Percentiles rank a stretch among this genome's conserved stretches.
phyloP scores from a whole-genome alignment of 2,113 vertebrate species.

The Pyrgilauda ruficollis region DNA sequence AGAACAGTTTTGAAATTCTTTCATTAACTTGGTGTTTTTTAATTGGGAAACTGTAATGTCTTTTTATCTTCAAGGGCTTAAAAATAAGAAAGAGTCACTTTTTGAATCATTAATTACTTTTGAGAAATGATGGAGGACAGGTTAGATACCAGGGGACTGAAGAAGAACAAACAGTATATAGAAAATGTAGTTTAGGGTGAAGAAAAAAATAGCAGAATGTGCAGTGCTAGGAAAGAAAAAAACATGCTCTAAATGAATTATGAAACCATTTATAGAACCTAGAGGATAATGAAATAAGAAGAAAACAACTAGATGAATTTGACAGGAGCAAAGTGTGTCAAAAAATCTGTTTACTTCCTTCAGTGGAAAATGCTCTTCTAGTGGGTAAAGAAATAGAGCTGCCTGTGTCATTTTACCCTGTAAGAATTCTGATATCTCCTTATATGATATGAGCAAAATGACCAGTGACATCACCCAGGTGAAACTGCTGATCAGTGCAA shows the following conservation, averaged over 20 bases:
- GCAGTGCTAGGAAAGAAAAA: neutral
- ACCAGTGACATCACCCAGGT: neutral
- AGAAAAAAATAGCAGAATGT: neutral
- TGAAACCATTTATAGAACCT: neutral
- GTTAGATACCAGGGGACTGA: neutral
- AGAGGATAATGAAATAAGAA: neutral
- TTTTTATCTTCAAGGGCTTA: neutral
- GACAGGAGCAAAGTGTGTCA: neutral
- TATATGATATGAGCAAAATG: neutral
- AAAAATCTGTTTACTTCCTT: neutral
- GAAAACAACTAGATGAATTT: neutral
- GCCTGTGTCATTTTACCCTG: neutral
- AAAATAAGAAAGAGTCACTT: neutral
- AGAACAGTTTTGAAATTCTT: neutral
- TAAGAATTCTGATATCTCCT: neutral
- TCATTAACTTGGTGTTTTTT: neutral
- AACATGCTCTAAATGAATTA: neutral
- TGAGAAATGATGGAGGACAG: neutral
- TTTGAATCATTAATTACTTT: slow-evolving; percentile 16
- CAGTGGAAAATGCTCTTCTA: neutral
- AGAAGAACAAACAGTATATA: neutral
- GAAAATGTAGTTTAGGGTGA: neutral
- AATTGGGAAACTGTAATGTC: neutral
- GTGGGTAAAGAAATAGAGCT: neutral
- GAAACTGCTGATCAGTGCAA: neutral